These are phyloP conservation scores for Cherax quadricarinatus DNA, from an alignment of 1,140 invertebrate species.

Conservation along the genomic window DNA sequence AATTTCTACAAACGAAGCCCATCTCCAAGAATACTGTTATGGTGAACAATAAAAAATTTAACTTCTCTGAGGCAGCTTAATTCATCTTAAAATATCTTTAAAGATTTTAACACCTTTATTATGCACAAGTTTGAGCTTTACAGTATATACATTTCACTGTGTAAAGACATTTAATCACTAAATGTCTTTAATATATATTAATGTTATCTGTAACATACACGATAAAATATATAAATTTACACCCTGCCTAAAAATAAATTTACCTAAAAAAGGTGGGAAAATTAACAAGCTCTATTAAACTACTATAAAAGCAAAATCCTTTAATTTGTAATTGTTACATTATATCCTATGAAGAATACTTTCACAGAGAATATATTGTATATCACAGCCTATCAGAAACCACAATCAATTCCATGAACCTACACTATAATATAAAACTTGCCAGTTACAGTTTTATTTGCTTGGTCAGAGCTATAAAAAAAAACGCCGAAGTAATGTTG, in stretches of 20 bases:
- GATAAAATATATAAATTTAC: not conserved
- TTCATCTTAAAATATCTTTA: no score
- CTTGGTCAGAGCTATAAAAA: not conserved
- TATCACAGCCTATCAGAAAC: slow-evolving; percentile 1
- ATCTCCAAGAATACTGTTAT: no score
- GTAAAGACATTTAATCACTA: no score
- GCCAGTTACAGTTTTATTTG: not conserved
- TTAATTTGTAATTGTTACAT: not conserved
- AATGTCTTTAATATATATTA: no score
- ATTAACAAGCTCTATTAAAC: not conserved
- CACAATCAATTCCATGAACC: not conserved
- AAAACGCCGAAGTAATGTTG: not conserved
- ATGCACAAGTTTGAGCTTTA: no score
- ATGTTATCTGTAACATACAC: not conserved
- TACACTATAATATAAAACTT: not conserved
- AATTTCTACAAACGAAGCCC: no score
- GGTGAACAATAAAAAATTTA: no score
- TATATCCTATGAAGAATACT: not conserved
- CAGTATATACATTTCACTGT: no score
- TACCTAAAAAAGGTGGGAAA: not conserved
- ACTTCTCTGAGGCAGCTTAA: no score
- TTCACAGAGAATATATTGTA: not conserved
- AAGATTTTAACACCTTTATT: no score
- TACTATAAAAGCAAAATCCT: no score
- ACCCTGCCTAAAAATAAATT: no score